Conservation (phyloP, 2,888 invertebrate species). For the Xiphydria camelus region DNA sequence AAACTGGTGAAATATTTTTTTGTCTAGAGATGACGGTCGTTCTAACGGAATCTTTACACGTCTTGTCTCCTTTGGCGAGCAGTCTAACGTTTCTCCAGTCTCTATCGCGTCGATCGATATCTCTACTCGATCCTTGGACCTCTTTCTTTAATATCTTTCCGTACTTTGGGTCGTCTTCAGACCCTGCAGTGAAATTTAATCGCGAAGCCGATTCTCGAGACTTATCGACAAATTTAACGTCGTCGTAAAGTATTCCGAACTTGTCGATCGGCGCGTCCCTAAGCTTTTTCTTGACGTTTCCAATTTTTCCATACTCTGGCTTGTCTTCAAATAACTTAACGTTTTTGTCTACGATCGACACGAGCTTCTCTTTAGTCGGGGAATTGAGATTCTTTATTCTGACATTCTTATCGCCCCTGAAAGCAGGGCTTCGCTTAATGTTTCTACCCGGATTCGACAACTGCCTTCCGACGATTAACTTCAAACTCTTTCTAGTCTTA, state of each 20-base stretch:
- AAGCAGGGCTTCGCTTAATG: constrained; percentile 64
- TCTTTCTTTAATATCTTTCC: constrained; percentile 6
- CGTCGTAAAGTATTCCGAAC: constrained; percentile 13
- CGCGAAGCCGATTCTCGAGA: neutral
- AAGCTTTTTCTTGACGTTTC: constrained; percentile 24
- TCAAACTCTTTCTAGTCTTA: constrained; percentile 17
- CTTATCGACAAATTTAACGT: constrained; percentile 2
- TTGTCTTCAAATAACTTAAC: constrained; percentile 33
- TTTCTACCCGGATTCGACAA: constrained; percentile 62
- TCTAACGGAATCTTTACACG: constrained; percentile 22
- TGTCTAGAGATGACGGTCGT: constrained; percentile 28
- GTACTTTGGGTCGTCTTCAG: constrained; percentile 12
- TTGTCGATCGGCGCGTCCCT: neutral
- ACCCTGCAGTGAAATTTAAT: constrained; percentile 10
- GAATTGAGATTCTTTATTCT: constrained; percentile 27
- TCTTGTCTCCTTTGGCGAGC: neutral
- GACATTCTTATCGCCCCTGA: constrained; percentile 58
- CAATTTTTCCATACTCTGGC: constrained; percentile 27
- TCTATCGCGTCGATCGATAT: constrained; percentile 13
- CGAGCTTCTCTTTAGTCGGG: constrained; percentile 25
- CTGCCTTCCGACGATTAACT: constrained; percentile 56
- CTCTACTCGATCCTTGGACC: too few relatives aligned
- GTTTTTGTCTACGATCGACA: constrained; percentile 28
- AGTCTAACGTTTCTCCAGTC: constrained; percentile 9
- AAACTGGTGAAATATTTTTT: constrained; percentile 30